Conservation (phyloP, 2,888 invertebrate species). For the Hecatera dysodea region DNA sequence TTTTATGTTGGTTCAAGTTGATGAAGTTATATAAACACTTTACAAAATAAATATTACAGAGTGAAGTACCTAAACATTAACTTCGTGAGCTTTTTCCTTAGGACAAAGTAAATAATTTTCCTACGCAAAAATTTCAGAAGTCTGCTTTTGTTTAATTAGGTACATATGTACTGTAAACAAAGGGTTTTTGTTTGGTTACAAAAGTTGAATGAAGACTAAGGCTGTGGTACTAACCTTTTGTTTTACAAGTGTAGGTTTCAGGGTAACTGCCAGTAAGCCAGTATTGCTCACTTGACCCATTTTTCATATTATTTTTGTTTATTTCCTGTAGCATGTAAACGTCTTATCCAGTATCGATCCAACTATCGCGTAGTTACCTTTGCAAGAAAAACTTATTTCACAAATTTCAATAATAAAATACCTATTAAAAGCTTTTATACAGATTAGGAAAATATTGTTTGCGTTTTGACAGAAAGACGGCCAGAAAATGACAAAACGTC, state of each 20-base stretch:
- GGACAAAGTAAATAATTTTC: slow-evolving; percentile 10
- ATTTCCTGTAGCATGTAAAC: slow-evolving; percentile 19
- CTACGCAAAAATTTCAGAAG: slow-evolving; percentile 9
- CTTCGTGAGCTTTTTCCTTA: slow-evolving; percentile 7
- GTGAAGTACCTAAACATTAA: slow-evolving; percentile 4
- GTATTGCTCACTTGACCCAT: slow-evolving; percentile 93
- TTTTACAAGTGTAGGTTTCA: slow-evolving; percentile 81
- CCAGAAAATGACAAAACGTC: slow-evolving; percentile 11
- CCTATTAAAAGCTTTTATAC: slow-evolving; percentile 8
- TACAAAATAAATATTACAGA: slow-evolving; percentile 10
- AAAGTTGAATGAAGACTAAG: slow-evolving; percentile 4
- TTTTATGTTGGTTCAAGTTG: neutral
- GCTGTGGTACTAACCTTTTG: slow-evolving; percentile 76
- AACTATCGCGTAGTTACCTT: slow-evolving; percentile 80
- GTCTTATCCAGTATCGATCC: slow-evolving; percentile 75
- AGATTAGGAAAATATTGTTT: slow-evolving; percentile 3
- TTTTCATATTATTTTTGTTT: slow-evolving; percentile 50
- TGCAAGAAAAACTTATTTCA: slow-evolving; percentile 40
- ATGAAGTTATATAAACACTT: slow-evolving; percentile 28
- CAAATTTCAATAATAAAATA: slow-evolving; percentile 19
- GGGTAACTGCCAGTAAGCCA: slow-evolving; percentile 91
- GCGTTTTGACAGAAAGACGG: slow-evolving; percentile 18
- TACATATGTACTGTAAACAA: too few relatives aligned
- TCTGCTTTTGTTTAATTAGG: slow-evolving; percentile 11
- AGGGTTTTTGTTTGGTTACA: neutral